These are phyloP conservation scores for Calyptomena viridis DNA, from an alignment of 2,113 vertebrate genomes.

Conservation along the genomic window DNA sequence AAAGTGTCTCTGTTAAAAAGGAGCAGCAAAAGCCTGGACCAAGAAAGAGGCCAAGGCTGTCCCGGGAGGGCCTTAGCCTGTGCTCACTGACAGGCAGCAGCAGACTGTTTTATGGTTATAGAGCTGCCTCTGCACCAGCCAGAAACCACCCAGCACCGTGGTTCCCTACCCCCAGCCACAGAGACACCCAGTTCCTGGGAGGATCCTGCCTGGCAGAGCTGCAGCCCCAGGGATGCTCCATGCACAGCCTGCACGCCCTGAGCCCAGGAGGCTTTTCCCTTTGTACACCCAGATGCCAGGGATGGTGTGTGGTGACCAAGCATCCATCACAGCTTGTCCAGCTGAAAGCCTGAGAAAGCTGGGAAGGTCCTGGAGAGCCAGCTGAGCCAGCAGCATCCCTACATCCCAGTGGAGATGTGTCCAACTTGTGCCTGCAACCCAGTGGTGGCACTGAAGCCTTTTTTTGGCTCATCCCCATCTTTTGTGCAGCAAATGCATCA, in stretches of 20 bases:
- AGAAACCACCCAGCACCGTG: not conserved
- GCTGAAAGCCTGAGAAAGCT: not conserved
- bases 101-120: conserved; percentile 26
- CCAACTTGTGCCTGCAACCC: not conserved
- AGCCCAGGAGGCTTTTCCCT: not conserved
- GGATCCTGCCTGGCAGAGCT: not conserved
- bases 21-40: conserved; percentile 7
- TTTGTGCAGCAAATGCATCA: not conserved
- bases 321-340: not conserved
- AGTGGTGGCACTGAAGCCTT: not conserved
- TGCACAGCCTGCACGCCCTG: not conserved
- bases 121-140: not conserved
- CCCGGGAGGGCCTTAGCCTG: conserved; percentile 2
- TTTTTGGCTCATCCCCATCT: not conserved
- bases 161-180: not conserved
- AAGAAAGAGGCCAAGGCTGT: conserved; percentile 17
- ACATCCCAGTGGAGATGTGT: not conserved
- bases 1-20: conserved; percentile 32
- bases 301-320: not conserved
- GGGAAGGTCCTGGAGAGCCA: not conserved
- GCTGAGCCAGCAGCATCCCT: not conserved
- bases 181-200: fast-evolving
- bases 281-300: fast-evolving
- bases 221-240: not conserved
- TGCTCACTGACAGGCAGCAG: conserved; percentile 34